Conservation (phyloP, 2,888 invertebrate species). For the Adelphocoris suturalis region DNA sequence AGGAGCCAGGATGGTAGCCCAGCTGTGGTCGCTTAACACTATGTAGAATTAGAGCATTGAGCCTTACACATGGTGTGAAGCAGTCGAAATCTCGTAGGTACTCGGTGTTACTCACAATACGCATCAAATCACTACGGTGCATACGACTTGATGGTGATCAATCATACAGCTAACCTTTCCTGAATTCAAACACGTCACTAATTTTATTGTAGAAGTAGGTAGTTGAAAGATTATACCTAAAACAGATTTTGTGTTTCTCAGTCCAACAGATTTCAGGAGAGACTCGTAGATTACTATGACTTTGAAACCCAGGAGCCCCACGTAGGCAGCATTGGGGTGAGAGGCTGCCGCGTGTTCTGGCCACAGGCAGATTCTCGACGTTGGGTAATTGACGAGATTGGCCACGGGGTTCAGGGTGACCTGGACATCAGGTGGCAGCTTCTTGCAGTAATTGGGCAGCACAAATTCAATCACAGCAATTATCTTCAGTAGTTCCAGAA, state of each 20-base stretch:
- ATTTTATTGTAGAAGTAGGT: too few relatives aligned
- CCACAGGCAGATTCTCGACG: conserved; percentile 46
- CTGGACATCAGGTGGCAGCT: conserved; percentile 2
- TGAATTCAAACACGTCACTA: too few relatives aligned
- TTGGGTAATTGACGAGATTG: background rate
- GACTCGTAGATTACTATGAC: conserved; percentile 55
- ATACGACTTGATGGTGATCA: too few relatives aligned
- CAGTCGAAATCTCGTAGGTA: too few relatives aligned
- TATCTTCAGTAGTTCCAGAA: conserved; percentile 47
- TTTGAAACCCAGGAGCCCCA: conserved; percentile 51
- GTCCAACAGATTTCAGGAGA: conserved; percentile 39
- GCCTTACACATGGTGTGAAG: too few relatives aligned
- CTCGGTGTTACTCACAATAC: too few relatives aligned
- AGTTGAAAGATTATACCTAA: conserved; percentile 1
- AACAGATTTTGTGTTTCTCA: conserved; percentile 19
- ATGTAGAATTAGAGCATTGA: too few relatives aligned
- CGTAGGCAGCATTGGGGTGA: conserved; percentile 35
- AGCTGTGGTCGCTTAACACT: too few relatives aligned
- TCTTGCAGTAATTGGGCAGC: conserved; percentile 8
- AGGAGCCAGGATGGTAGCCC: too few relatives aligned
- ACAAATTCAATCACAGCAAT: conserved; percentile 42
- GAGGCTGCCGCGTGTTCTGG: background rate
- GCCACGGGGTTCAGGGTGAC: conserved; percentile 20
- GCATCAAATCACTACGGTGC: too few relatives aligned
- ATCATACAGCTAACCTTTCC: too few relatives aligned